A percentile compares a stretch with the other conserved stretches of the same genome.
These are phyloP conservation scores for Mesocentrotus franciscanus DNA, from an alignment of 53 echinoderm and acorn worm species.

Conservation along the genomic window DNA sequence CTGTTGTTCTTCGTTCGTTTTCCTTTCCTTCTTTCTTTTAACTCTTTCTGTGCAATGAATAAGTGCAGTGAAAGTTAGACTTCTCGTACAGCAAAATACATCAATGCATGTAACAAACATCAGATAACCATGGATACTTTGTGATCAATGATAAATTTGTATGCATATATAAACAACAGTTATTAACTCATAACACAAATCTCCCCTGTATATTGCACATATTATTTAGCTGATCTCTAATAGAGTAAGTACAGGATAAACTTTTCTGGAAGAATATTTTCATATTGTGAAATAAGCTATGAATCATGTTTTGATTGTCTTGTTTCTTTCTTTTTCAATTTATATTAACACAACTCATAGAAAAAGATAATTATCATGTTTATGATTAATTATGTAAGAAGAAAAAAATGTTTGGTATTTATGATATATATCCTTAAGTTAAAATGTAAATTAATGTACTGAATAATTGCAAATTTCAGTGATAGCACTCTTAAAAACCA, in stretches of 20 bases:
- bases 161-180: no score
- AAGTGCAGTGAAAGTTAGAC: background rate
- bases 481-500: background rate
- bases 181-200: background rate
- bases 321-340: background rate
- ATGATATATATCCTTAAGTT: no score
- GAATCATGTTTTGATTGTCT: background rate
- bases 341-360: background rate
- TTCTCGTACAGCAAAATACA: background rate
- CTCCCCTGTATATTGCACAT: background rate
- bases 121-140: background rate
- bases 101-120: background rate
- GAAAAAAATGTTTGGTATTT: background rate
- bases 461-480: background rate
- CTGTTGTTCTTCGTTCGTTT: no score
- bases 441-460: background rate
- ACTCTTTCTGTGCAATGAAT: background rate
- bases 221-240: background rate
- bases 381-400: background rate
- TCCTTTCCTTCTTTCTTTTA: no score
- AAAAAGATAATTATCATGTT: background rate
- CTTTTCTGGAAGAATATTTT: no score
- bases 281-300: no score
- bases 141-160: no score
- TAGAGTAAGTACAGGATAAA: background rate